Base-by-base conservation (phyloP, 2,888 invertebrate species). In the Mechanitis mazaeus region DNA sequence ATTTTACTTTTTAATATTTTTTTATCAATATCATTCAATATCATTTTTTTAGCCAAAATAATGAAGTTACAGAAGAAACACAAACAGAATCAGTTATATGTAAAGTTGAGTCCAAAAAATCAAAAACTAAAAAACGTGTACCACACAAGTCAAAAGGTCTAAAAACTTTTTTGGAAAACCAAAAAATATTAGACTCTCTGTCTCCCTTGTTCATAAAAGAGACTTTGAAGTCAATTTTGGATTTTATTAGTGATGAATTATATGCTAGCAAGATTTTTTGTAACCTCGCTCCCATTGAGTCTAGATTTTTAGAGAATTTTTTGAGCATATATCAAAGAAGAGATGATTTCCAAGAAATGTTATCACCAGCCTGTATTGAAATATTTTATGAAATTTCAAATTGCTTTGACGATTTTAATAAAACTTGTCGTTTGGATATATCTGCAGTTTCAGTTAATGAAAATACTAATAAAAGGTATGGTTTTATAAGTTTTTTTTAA, bases 181-280 rank as follows among this genome's bases (percentile, higher is more conserved):
- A 58, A 45, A 59, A 60, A 35, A 66, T 65, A 7, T 60, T 66
- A 4, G 70, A 71, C 1, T 65, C 61, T 0, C 55, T 75, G 9
- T 62, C 73, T 0, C 65, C 67, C 0, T 1, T 42, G 0, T 73
- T 73, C 54, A 61, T 72, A 9, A 67, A 64, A 31, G 61, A 58
- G 1, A 45, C 63, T 0, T 59, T 76, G n/a, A 59, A 68, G 57
- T 65, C 59, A 3, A 63, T 75, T 31, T 54, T 71, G 12, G 67
- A 72, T 35, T 77, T 77, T 65, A 38, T 76, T 0, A 53, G 59
- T 1, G 70, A 73, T 11, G 59, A 67, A 2, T 3, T 38, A 45
- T 66, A 66, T 54, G 72, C 65, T 0, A 72, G 67, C 64, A 12
- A 73, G 2, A 62, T 65, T n/a, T 74, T 74, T 45, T 54, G 55